Conservation (phyloP, 2,797 vertebrate genomes). For the Amblyopsis hoosieri region DNA sequence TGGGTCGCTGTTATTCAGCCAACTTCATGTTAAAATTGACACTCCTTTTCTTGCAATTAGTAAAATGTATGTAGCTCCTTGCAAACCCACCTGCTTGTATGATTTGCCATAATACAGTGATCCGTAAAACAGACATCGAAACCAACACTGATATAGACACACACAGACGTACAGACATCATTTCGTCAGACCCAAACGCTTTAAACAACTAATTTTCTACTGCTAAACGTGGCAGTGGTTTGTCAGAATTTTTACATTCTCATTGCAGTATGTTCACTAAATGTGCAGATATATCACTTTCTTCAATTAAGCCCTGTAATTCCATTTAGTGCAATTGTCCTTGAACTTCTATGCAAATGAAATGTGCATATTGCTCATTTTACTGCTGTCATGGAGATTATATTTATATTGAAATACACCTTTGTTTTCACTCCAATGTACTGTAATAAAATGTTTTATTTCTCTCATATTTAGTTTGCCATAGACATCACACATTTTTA, state of each 20-base stretch:
- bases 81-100: too few species aligned
- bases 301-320: conserved; percentile 7
- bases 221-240: not conserved
- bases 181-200: not conserved
- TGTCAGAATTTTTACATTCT: not conserved
- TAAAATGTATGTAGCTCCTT: too few species aligned
- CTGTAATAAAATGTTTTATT: too few species aligned
- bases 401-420: not conserved
- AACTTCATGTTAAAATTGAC: too few species aligned
- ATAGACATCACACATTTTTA: too few species aligned
- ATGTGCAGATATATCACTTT: conserved; percentile 3
- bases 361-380: conserved; percentile 1
- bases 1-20: too few species aligned
- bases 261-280: not conserved
- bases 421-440: too few species aligned
- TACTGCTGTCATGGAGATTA: not conserved
- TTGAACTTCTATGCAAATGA: conserved; percentile 4
- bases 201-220: not conserved
- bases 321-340: conserved; percentile 1
- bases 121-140: not conserved
- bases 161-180: not conserved
- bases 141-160: not conserved
- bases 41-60: too few species aligned
- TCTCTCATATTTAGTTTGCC: too few species aligned
- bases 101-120: too few species aligned